Percentiles rank a stretch among this genome's conserved stretches.
These are phyloP conservation scores for Glomeris marginata DNA, from an alignment of 2,888 invertebrate genomes.

Conservation along the genomic window DNA sequence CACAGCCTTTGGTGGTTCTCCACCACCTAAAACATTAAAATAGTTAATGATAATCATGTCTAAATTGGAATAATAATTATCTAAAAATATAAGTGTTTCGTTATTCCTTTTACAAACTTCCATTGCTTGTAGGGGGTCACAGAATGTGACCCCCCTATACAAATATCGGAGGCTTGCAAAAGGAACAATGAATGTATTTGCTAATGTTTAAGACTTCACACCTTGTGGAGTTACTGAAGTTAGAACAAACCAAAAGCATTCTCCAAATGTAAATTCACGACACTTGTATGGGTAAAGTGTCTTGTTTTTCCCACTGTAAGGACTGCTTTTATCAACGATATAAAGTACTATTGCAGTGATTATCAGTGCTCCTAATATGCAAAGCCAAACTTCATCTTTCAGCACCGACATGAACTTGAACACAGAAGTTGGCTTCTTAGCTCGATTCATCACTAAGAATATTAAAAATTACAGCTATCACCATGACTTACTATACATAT, in stretches of 20 bases:
- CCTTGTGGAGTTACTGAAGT: constrained; percentile 79
- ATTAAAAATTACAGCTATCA: too few species aligned
- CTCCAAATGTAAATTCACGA: constrained; percentile 73
- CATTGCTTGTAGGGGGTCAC: too few species aligned
- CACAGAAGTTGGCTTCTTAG: constrained; percentile 60
- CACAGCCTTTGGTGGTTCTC: constrained; percentile 37
- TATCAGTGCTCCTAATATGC: constrained; percentile 61
- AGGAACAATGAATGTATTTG: too few species aligned
- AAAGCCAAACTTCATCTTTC: constrained; percentile 72
- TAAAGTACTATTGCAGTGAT: constrained; percentile 76
- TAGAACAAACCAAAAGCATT: constrained; percentile 86
- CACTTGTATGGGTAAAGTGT: constrained; percentile 59
- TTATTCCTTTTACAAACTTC: too few species aligned
- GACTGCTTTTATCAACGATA: constrained; percentile 76
- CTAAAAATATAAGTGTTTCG: too few species aligned
- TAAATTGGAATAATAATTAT: too few species aligned
- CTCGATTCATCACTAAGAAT: constrained; percentile 61
- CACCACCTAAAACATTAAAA: constrained; percentile 18
- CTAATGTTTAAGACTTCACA: constrained; percentile 7
- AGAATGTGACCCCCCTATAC: too few species aligned
- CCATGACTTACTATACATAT: constrained; percentile 49
- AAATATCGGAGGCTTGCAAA: too few species aligned
- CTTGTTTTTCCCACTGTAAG: constrained; percentile 70
- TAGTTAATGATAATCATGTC: too few species aligned
- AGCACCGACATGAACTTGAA: constrained; percentile 91